phyloP scores from a whole-genome alignment of 2,797 vertebrate genomes.

The Epinephelus awoara region DNA sequence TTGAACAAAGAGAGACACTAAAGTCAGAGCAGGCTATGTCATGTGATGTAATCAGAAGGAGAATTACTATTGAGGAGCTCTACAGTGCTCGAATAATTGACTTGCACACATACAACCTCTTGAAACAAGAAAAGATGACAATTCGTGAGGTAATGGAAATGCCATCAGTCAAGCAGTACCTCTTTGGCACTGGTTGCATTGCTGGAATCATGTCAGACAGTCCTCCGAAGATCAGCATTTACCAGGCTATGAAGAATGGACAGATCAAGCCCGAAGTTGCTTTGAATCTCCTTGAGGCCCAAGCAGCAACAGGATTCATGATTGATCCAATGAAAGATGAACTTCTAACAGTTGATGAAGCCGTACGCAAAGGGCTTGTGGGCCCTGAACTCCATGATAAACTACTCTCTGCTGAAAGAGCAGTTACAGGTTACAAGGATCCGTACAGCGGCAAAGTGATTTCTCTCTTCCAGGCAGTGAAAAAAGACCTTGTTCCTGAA shows the following conservation, averaged over 20 bases:
- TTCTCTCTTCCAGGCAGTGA: conserved; percentile 98
- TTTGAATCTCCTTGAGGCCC: conserved; percentile 92
- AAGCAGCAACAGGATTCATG: conserved; percentile 97
- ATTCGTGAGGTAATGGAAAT: conserved; percentile 92
- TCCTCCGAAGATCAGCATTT: conserved; percentile 90
- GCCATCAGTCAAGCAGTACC: conserved; percentile 88
- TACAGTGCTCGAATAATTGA: conserved; percentile 93
- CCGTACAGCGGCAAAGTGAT: conserved; percentile 95
- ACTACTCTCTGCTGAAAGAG: conserved; percentile 94
- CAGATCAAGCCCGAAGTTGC: conserved; percentile 90
- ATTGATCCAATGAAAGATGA: conserved; percentile 92
- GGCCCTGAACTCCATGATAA: conserved; percentile 97
- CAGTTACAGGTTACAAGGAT: conserved; percentile 95
- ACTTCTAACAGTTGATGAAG: conserved; percentile 94
- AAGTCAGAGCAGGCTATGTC: conserved; percentile 88
- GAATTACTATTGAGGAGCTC: conserved; percentile 93
- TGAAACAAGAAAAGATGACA: conserved; percentile 92
- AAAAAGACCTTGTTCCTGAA: conserved; percentile 91
- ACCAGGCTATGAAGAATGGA: conserved; percentile 94
- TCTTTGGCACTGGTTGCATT: conserved; percentile 94
- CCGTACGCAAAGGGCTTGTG: conserved; percentile 94
- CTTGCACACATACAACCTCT: conserved; percentile 89
- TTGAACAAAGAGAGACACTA: conserved; percentile 93
- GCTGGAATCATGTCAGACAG: conserved; percentile 91
- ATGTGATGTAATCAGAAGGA: conserved; percentile 92